Evolutionary conservation across 2,797 vertebrate species (phyloP), one percentile per base, ranked within the genome.

Genomic region (Eutrigla gurnardus): DNA sequence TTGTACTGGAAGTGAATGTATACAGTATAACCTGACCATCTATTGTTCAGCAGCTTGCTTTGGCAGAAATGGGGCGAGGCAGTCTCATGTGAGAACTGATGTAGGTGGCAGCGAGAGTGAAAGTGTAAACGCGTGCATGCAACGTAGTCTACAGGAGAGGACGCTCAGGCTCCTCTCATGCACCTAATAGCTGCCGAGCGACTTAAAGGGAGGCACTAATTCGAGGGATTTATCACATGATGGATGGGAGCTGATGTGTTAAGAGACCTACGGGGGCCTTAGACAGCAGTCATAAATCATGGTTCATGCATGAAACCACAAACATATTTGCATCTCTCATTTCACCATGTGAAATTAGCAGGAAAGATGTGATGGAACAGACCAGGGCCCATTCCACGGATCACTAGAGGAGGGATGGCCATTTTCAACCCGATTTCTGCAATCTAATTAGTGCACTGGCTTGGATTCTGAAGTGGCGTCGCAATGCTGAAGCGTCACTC

Each of bases 241-340:
- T 86, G 69, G 81, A 93, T 92, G 86, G 62, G 59, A 79, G 73
- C 78, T 75, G 83, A 82, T 84, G 82, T 69, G 77, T 79, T 89
- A 79, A 90, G 86, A 93, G 82, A 91, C 90, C 83, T 73, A 70
- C 54, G 79, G 85, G 72, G 70, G 73, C 63, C 77, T 81, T 61
- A 71, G 83, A 88, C 86, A 82, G 86, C 80, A 57, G 55, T 71
- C 82, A 90, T 94, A 91, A 93, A 94, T 94, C 92, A 88, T 82
- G 47, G 68, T 90, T 90, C 84, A 82, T 82, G 88, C 85, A 77
- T 89, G 85, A 84, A 82, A 68, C 82, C 88, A 89, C 86, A 90
- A 90, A 93, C 70, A 88, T 82, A 92, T 92, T 88, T 89, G 83
- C 88, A 87, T 87, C 84, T 86, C 73, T 86, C 77, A 73, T 86